Percentiles rank a stretch among this genome's conserved stretches.
These are phyloP conservation scores for Sebastes itinus DNA, from an alignment of 2,797 vertebrate genomes.

Conservation along the genomic window DNA sequence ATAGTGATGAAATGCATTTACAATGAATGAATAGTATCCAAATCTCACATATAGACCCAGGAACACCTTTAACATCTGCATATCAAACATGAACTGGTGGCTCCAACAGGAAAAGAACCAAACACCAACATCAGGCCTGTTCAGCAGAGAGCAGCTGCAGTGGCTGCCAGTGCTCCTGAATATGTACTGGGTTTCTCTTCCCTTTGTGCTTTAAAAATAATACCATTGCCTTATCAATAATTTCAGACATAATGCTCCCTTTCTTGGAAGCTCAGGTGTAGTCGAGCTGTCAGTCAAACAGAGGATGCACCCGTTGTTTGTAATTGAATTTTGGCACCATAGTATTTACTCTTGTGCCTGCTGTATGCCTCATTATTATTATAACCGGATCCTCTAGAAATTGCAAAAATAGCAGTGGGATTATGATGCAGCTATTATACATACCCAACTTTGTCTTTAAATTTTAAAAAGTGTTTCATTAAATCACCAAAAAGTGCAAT, in stretches of 20 bases:
- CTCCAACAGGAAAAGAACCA: conserved; percentile 18
- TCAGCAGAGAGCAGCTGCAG: conserved; percentile 19
- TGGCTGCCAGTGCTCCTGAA: conserved; percentile 16
- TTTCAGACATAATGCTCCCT: conserved; percentile 38
- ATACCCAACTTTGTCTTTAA: neutral
- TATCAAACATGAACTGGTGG: conserved; percentile 41
- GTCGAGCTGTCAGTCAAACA: conserved; percentile 53
- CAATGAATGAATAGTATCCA: neutral
- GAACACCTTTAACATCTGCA: conserved; percentile 28
- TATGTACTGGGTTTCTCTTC: conserved; percentile 21
- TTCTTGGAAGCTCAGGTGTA: conserved; percentile 35
- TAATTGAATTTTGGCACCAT: conserved; percentile 24
- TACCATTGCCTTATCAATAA: conserved; percentile 56
- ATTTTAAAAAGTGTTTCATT: neutral
- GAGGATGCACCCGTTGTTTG: neutral
- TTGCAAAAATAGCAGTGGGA: neutral
- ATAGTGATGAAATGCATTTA: neutral
- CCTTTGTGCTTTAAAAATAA: conserved; percentile 42
- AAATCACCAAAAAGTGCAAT: neutral
- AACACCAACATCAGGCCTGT: conserved; percentile 13
- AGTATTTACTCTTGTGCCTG: conserved; percentile 18
- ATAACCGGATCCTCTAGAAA: neutral
- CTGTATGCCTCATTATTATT: conserved; percentile 11
- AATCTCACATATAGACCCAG: conserved; percentile 19
- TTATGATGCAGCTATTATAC: conserved; percentile 5